Evolutionary conservation across 2,797 vertebrate genomes (phyloP).

Genomic region (Loris lydekkerianus): DNA sequence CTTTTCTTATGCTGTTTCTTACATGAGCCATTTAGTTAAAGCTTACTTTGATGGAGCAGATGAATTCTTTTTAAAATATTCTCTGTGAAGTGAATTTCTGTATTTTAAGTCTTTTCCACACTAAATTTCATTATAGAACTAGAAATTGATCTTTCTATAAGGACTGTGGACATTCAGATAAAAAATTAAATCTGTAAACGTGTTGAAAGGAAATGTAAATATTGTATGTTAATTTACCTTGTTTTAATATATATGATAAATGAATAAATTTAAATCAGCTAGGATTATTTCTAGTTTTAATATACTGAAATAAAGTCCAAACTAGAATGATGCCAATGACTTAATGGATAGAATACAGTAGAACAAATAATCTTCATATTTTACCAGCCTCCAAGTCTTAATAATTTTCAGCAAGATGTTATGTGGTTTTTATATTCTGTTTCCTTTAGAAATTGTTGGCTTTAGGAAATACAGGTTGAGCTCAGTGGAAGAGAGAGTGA

Average conservation of each 20-base stretch:
- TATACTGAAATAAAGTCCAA: slow-evolving; percentile 3
- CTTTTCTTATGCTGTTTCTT: slow-evolving; percentile 34
- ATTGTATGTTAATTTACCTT: background rate
- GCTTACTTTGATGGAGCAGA: background rate
- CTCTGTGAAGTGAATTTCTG: slow-evolving; percentile 30
- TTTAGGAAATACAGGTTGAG: slow-evolving; percentile 21
- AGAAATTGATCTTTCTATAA: slow-evolving; percentile 50
- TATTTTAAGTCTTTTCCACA: slow-evolving; percentile 33
- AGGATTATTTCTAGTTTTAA: slow-evolving; percentile 53
- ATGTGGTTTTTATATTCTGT: slow-evolving; percentile 38
- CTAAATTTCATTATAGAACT: slow-evolving; percentile 52
- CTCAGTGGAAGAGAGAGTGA: background rate
- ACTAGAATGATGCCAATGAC: slow-evolving; percentile 29
- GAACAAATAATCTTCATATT: slow-evolving; percentile 5
- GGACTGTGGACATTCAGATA: slow-evolving; percentile 30
- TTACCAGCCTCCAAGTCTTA: background rate
- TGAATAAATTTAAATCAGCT: slow-evolving; percentile 2
- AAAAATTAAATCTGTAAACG: background rate
- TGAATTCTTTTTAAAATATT: background rate
- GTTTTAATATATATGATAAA: background rate
- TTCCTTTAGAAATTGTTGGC: slow-evolving; percentile 29
- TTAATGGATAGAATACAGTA: background rate
- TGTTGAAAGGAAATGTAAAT: slow-evolving; percentile 30
- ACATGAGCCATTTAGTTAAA: slow-evolving; percentile 21
- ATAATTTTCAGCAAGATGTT: background rate